These are phyloP conservation scores for Eucera pruinosa DNA, from an alignment of 2,888 invertebrate genomes.

Conservation along the genomic window DNA sequence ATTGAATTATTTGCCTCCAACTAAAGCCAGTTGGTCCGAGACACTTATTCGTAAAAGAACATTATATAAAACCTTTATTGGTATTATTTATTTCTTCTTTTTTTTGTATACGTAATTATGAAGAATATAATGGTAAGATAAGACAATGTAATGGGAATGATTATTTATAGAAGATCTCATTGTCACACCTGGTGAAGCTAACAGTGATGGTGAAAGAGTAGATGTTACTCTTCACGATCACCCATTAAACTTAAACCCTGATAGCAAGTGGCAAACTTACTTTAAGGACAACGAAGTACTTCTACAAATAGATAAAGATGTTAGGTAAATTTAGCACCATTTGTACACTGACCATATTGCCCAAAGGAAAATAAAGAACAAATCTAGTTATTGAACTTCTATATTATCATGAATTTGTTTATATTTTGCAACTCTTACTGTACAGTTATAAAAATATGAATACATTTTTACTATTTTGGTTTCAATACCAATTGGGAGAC, in stretches of 20 bases:
- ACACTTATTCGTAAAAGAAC: constrained; percentile 91
- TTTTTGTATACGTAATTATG: neutral
- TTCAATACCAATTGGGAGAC: too few species aligned
- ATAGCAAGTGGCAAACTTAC: constrained; percentile 97
- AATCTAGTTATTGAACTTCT: too few species aligned
- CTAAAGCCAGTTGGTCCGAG: constrained; percentile 88
- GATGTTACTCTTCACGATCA: constrained; percentile 90
- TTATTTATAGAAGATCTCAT: constrained; percentile 91
- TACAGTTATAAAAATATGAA: too few species aligned
- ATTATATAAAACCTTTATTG: constrained; percentile 92
- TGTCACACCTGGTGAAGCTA: constrained; percentile 90
- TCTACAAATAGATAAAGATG: constrained; percentile 99
- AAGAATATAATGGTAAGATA: too few species aligned
- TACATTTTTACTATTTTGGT: too few species aligned
- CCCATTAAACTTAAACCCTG: constrained; percentile 97
- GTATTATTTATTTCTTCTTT: constrained; percentile 82
- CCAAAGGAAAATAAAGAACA: too few species aligned
- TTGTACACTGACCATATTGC: too few species aligned
- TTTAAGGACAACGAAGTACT: constrained; percentile 99
- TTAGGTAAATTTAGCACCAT: constrained; percentile 85
- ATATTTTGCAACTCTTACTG: too few species aligned
- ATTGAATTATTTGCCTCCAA: constrained; percentile 92
- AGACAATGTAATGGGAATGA: constrained; percentile 5
- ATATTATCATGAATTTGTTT: too few species aligned
- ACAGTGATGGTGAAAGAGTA: constrained; percentile 85